Conservation (phyloP, 2,113 vertebrate genomes). For the Phyllostomus discolor region DNA sequence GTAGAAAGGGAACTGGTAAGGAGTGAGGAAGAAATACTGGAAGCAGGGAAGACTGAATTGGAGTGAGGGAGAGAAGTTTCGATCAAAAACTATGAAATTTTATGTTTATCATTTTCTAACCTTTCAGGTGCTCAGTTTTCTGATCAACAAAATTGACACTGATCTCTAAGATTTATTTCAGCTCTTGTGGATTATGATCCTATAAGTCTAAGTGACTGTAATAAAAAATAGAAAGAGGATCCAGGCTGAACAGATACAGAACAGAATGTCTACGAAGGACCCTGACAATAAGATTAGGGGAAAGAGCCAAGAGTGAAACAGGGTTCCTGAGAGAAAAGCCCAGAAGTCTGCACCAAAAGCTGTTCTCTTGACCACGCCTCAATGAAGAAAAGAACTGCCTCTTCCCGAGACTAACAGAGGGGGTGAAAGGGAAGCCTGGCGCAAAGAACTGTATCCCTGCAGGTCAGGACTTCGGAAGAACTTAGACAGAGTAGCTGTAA, state of each 20-base stretch:
- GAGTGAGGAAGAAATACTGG: neutral
- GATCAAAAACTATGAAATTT: neutral
- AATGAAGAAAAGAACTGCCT: constrained; percentile 1
- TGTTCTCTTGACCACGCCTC: neutral
- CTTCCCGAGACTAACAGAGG: neutral
- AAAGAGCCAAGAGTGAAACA: neutral
- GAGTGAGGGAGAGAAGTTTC: neutral
- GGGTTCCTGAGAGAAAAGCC: neutral
- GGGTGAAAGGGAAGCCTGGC: neutral
- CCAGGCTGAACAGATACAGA: neutral
- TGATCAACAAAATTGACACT: neutral
- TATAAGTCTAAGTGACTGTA: neutral
- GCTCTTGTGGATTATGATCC: neutral
- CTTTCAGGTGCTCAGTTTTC: neutral
- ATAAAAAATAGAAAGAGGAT: constrained; percentile 13
- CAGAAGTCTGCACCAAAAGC: neutral
- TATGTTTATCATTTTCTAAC: neutral
- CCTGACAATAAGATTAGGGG: neutral
- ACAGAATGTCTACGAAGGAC: neutral
- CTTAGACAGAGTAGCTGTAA: neutral
- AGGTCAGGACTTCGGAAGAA: neutral
- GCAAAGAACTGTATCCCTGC: neutral
- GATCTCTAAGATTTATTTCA: neutral
- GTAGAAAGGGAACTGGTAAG: neutral
- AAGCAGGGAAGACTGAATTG: neutral